These are phyloP conservation scores for Diorhabda sublineata DNA, from an alignment of 1,140 invertebrate species.

Conservation along the genomic window DNA sequence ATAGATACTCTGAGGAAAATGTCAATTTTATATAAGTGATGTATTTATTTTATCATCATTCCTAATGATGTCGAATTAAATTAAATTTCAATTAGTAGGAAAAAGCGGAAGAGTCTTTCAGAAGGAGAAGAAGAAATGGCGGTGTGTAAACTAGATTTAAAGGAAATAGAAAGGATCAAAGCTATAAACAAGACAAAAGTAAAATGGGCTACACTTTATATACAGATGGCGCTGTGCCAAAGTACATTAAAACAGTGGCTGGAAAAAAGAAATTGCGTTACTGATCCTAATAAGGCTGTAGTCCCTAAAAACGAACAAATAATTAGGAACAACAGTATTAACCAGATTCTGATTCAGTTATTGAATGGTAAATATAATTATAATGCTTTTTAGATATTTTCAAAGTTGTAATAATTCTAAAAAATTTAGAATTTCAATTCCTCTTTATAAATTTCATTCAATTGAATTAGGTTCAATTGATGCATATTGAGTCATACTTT, in stretches of 20 bases:
- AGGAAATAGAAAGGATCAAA: slow-evolving; percentile 31
- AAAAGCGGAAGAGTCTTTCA: slow-evolving; percentile 34
- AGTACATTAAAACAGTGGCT: slow-evolving; percentile 71
- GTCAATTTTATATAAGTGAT: too few species aligned
- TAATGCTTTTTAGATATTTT: slow-evolving; percentile 4
- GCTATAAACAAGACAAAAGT: slow-evolving; percentile 45
- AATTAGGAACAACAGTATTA: slow-evolving; percentile 44
- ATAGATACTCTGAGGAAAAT: too few species aligned
- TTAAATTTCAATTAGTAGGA: neutral
- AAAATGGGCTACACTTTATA: slow-evolving; percentile 66
- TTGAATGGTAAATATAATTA: slow-evolving; percentile 50
- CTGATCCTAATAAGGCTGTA: slow-evolving; percentile 35
- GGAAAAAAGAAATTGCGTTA: slow-evolving; percentile 54
- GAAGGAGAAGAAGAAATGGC: slow-evolving; percentile 38
- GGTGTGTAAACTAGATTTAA: slow-evolving; percentile 39
- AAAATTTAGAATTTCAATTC: too few species aligned
- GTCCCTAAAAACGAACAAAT: slow-evolving; percentile 25
- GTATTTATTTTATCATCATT: too few species aligned
- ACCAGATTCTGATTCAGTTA: slow-evolving; percentile 66
- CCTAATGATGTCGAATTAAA: too few species aligned
- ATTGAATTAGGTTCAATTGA: too few species aligned
- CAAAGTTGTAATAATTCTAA: too few species aligned
- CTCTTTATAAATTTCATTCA: too few species aligned
- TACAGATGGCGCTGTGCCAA: slow-evolving; percentile 78
- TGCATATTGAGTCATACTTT: too few species aligned